Evolutionary conservation across 1,140 invertebrate species (phyloP), one percentile per base, ranked within the genome.

Genomic region (Helicoverpa armigera): DNA sequence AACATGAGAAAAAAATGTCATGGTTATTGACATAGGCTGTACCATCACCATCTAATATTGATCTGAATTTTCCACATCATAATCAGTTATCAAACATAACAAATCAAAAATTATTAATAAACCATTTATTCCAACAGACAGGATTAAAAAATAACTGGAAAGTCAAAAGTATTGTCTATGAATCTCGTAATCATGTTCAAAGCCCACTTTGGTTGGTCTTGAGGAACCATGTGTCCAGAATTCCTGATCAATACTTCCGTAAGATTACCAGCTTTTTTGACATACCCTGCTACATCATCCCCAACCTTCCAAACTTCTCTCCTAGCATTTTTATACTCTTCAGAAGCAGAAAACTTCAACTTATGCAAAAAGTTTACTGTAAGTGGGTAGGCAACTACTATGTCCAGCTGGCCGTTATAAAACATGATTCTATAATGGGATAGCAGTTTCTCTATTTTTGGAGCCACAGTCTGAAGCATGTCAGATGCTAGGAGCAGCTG

Each of bases 351-450:
- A 96, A 97, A 98, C 9, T 96, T 87, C 1, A 98, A 88, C 56
- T 96, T 95, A 58, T 91, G 88, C 7, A 98, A 85, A 89, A 97
- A 98, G 83, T 96, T 97, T 84, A 96, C 96, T 0, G 97, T 98
- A n/a, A 97, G 91, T 1, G 97, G 96, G 89, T 98, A 97, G 1
- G 97, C 96, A 4, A 98, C 97, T 79, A 98, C 97, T 14, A 98
- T 97, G 89, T 98, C 98, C 31, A 98, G 90, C 88, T 98, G 97
- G 2, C 98, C 98, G 87, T 97, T 98, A 88, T 98, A 98, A 83
- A 97, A 95, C 50, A 97, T 85, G 2, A 97, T 96, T 91, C 95
- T 95, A 88, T 98, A 98, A 82, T 96, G 82, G 0, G 88, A 89
- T 7, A 94, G 69, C 0, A 94, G 76, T 35, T 90, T 76, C 13